These are phyloP conservation scores for Triplophysa tibetana DNA, from an alignment of 2,113 vertebrate genomes.

Conservation along the genomic window DNA sequence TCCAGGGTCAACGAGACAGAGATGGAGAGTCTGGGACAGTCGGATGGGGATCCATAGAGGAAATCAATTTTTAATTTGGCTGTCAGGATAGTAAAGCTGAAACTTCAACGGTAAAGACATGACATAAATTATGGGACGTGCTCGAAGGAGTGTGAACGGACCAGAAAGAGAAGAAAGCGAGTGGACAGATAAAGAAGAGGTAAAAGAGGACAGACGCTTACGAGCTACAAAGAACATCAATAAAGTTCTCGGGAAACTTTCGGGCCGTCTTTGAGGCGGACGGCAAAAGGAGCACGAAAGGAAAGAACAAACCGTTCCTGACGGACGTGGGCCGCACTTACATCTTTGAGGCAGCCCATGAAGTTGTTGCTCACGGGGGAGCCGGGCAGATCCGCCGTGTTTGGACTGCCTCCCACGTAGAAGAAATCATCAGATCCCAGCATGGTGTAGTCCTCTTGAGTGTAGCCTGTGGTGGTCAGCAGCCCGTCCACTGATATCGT, in stretches of 20 bases:
- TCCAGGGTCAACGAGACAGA: constrained; percentile 53
- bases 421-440: constrained; percentile 93
- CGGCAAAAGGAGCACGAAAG: background rate
- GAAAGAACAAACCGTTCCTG: background rate
- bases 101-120: constrained; percentile 56
- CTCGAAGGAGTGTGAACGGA: constrained; percentile 34
- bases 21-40: constrained; percentile 45
- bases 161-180: constrained; percentile 17
- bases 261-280: background rate
- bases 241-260: constrained; percentile 28
- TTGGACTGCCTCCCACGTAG: constrained; percentile 91
- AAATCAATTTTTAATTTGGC: constrained; percentile 67
- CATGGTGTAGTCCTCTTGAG: constrained; percentile 92
- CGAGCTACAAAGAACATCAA: constrained; percentile 33
- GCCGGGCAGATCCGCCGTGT: constrained; percentile 89
- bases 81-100: constrained; percentile 60
- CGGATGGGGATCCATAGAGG: constrained; percentile 52
- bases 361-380: constrained; percentile 96
- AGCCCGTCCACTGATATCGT: constrained; percentile 92
- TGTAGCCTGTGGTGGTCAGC: constrained; percentile 89
- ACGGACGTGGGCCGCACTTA: constrained; percentile 68
- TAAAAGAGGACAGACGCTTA: constrained; percentile 16
- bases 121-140: constrained; percentile 58
- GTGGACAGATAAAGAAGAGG: constrained; percentile 38
- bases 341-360: constrained; percentile 93